phyloP scores from a whole-genome alignment of 2,113 vertebrate species.

The Chrysemys picta region DNA sequence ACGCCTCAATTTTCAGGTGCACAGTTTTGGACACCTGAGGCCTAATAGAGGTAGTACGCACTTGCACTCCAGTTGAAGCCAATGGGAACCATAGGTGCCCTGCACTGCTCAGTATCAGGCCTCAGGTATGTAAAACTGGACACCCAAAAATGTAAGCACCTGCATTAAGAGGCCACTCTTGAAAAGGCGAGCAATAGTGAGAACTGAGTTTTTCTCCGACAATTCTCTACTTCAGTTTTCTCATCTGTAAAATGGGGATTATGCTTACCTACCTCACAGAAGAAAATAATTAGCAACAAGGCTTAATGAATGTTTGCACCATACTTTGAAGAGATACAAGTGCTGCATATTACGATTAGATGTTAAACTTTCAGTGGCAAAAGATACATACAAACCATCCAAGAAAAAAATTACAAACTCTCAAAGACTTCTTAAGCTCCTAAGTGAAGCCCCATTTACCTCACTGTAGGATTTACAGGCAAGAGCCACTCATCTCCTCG shows the following conservation, averaged over 20 bases:
- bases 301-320: neutral
- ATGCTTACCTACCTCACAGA: neutral
- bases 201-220: no score
- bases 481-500: rapidly evolving
- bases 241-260: neutral
- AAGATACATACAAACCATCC: neutral
- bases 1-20: neutral
- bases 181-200: neutral
- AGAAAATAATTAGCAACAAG: no score
- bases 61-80: neutral
- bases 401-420: neutral
- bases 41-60: neutral
- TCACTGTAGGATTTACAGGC: rapidly evolving
- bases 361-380: neutral
- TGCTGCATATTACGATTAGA: neutral
- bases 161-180: neutral
- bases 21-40: neutral
- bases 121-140: neutral
- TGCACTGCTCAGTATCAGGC: neutral
- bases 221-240: neutral
- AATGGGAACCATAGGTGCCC: neutral
- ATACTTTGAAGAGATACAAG: no score
- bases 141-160: neutral
- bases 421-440: neutral
- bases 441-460: neutral